phyloP scores from a whole-genome alignment of 2,797 vertebrate genomes.

The Myiotriccus ornatus region DNA sequence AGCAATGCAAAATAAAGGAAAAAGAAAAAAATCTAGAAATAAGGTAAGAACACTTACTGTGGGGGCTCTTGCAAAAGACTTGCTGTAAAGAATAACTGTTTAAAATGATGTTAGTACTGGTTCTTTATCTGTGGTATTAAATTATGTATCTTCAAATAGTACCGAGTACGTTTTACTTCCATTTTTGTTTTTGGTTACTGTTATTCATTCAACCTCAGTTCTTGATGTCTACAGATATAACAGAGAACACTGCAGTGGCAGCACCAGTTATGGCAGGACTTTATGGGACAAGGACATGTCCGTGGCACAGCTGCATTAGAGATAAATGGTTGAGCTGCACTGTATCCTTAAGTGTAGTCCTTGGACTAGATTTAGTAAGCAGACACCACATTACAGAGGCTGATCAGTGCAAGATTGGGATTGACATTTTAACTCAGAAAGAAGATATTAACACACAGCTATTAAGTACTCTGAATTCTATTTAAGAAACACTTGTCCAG shows the following conservation, averaged over 20 bases:
- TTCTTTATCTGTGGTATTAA: not conserved
- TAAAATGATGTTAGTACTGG: not conserved
- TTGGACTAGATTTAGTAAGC: not conserved
- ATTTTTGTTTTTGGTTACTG: not conserved
- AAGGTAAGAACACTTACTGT: slow-evolving; percentile 78
- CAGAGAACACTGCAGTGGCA: not conserved
- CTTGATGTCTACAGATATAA: not conserved
- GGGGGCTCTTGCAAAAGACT: not conserved
- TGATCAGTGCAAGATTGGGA: not conserved
- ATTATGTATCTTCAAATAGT: not conserved
- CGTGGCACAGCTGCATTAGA: rapidly evolving
- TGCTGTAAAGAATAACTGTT: not conserved
- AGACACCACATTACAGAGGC: not conserved
- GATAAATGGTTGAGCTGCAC: not conserved
- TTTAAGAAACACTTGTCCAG: not conserved
- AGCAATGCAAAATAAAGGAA: slow-evolving; percentile 74
- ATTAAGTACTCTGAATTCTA: not conserved
- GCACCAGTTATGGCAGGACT: not conserved
- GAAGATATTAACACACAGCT: not conserved
- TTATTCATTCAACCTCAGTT: not conserved
- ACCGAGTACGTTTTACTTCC: not conserved
- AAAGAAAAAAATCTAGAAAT: slow-evolving; percentile 69
- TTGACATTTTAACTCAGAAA: not conserved
- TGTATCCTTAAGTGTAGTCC: not conserved
- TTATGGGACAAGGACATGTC: not conserved